Evolutionary conservation across 2,113 vertebrate genomes (phyloP).

Genomic region (Etia nguti): DNA sequence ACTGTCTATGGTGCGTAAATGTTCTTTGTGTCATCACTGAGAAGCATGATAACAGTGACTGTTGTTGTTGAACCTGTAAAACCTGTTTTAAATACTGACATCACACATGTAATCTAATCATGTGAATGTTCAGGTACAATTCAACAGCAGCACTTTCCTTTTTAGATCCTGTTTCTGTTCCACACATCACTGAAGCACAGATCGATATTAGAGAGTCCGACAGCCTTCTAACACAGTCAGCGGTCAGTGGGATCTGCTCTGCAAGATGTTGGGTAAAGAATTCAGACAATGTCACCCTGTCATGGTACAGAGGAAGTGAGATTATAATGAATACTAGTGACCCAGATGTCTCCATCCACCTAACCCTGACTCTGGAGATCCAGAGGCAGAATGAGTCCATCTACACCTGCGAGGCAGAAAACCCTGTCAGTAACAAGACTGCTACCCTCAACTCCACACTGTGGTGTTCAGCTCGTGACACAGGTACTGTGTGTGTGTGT

Average conservation of each 20-base stretch:
- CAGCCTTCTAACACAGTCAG: no score
- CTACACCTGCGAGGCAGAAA: background rate
- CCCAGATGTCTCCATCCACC: background rate
- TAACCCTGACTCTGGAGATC: background rate
- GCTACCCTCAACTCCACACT: background rate
- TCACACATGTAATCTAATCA: background rate
- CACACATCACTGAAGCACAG: background rate
- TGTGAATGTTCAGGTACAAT: background rate
- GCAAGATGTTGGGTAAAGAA: background rate
- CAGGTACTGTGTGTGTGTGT: background rate
- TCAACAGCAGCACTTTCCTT: background rate
- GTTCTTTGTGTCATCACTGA: background rate
- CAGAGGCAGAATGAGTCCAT: accelerated
- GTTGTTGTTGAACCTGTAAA: background rate
- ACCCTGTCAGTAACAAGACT: background rate
- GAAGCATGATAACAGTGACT: background rate
- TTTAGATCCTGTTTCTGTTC: no score
- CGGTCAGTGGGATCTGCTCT: background rate
- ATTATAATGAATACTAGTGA: background rate
- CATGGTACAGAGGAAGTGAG: background rate
- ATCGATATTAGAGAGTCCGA: no score
- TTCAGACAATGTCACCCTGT: background rate
- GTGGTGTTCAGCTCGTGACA: accelerated
- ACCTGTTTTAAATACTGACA: background rate
- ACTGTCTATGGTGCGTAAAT: background rate